A percentile compares a stretch with the other conserved stretches of the same genome.
Conservation (phyloP, 2,797 vertebrate species). For the Catharus ustulatus region DNA sequence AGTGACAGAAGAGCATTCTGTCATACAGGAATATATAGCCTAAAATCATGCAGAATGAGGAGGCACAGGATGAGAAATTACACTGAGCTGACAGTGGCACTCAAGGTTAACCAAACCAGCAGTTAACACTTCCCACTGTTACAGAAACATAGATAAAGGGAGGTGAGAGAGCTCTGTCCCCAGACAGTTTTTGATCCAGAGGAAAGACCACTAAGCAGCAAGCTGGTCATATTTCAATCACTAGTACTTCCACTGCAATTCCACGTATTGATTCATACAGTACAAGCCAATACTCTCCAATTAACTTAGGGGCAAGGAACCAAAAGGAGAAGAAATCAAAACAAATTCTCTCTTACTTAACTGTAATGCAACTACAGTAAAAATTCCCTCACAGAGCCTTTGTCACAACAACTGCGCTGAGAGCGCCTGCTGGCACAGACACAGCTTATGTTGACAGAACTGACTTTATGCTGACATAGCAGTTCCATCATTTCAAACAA, state of each 20-base stretch:
- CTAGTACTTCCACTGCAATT: neutral
- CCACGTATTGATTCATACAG: neutral
- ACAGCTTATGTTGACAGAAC: neutral
- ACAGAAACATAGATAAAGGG: neutral
- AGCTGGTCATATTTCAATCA: accelerated
- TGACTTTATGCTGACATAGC: conserved; percentile 4
- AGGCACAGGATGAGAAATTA: neutral
- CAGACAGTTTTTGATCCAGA: neutral
- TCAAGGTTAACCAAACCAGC: neutral
- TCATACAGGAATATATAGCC: neutral
- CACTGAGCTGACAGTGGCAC: neutral
- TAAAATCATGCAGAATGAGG: neutral
- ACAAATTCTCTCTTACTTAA: neutral
- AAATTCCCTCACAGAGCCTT: neutral
- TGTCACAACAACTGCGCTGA: neutral
- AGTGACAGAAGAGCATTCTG: neutral
- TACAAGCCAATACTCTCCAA: neutral
- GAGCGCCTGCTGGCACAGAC: neutral
- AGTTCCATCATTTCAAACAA: neutral
- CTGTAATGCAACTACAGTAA: neutral
- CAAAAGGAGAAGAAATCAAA: neutral
- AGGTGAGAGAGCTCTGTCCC: neutral
- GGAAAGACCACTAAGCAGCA: neutral
- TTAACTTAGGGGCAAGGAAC: accelerated
- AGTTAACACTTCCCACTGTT: neutral